Conservation (phyloP, 2,113 vertebrate species). For the Carlito syrichta region DNA sequence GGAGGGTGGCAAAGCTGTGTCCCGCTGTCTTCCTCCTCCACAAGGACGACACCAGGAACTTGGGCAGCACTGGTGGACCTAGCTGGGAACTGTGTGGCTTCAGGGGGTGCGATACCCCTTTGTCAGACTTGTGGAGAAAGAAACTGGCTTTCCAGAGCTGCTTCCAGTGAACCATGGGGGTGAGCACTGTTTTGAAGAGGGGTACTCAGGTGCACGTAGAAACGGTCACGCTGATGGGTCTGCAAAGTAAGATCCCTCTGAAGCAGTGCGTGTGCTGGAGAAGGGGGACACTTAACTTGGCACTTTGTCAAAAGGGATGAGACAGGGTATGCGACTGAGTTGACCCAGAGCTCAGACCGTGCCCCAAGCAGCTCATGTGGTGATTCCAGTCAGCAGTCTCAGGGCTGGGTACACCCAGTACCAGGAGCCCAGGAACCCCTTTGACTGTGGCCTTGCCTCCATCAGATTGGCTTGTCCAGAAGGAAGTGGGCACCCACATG, state of each 20-base stretch:
- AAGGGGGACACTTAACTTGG: neutral
- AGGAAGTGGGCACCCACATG: neutral
- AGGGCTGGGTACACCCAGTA: accelerated
- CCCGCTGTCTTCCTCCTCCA: accelerated
- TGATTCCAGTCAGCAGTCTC: accelerated
- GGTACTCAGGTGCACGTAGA: neutral
- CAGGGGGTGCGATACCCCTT: too few species aligned
- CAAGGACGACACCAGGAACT: accelerated
- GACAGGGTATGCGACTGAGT: accelerated
- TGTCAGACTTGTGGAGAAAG: too few species aligned
- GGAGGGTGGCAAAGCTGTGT: neutral
- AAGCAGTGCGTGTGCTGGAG: neutral
- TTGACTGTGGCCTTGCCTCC: accelerated
- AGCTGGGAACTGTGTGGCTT: too few species aligned
- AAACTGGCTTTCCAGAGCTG: too few species aligned
- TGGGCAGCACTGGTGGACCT: too few species aligned
- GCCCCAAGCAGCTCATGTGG: too few species aligned
- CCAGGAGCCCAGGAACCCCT: neutral
- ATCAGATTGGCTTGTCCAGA: neutral
- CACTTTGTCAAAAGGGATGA: neutral
- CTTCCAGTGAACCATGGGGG: neutral
- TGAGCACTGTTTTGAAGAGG: neutral
- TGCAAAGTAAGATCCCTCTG: neutral
- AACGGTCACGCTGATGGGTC: neutral
- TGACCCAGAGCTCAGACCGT: neutral